Evolutionary conservation across 2,888 invertebrate genomes (phyloP).

Genomic region (Calephelis perditalis): DNA sequence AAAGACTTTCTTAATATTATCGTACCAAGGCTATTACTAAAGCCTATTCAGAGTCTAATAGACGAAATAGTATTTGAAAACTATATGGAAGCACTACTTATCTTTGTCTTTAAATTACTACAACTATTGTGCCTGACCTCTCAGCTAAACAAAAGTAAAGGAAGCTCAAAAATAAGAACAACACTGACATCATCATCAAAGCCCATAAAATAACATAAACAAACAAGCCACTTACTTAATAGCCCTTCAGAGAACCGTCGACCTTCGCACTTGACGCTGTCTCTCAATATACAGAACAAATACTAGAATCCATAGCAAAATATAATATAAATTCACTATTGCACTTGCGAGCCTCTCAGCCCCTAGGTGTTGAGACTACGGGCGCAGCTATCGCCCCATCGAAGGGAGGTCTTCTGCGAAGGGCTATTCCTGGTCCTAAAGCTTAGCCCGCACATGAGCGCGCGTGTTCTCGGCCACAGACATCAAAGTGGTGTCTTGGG

Average conservation of each 20-base stretch:
- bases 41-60: no score
- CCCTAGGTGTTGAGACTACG: constrained; percentile 22
- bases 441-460: constrained; percentile 96
- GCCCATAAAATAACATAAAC: constrained; percentile 2
- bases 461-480: constrained; percentile 54
- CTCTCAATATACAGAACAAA: constrained; percentile 29
- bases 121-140: no score
- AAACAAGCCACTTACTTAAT: constrained; percentile 11
- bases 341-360: constrained; percentile 29
- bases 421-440: constrained; percentile 97
- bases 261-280: constrained; percentile 29
- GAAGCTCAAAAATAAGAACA: no score
- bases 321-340: constrained; percentile 39
- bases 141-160: no score
- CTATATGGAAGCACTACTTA: no score
- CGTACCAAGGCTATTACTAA: no score
- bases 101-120: no score
- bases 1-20: no score
- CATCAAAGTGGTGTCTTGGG: constrained; percentile 41
- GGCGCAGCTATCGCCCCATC: constrained; percentile 95
- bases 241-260: constrained; percentile 22
- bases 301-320: constrained; percentile 42
- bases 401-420: constrained; percentile 96
- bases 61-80: no score
- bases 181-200: no score